Evolutionary conservation across 2,113 vertebrate genomes (phyloP).

Genomic region (Emydura subglobosa): DNA sequence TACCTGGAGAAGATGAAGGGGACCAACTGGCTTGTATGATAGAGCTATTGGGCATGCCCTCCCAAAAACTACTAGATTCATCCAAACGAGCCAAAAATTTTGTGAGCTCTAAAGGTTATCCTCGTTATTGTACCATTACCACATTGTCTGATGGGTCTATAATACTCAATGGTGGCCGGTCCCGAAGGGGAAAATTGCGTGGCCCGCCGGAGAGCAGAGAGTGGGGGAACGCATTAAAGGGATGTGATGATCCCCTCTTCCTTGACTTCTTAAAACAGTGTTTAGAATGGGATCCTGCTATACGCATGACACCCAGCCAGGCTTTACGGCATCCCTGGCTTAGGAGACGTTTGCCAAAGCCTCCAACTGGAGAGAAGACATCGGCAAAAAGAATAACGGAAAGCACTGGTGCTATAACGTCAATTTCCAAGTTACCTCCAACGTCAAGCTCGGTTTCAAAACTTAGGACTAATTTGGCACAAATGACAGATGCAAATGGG

Average conservation of each 20-base stretch:
- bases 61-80: conserved; percentile 92
- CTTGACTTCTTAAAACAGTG: conserved; percentile 98
- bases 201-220: conserved; percentile 94
- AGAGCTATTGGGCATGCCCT: conserved; percentile 94
- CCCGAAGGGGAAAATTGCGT: conserved; percentile 93
- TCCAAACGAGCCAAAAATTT: conserved; percentile 99
- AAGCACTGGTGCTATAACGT: conserved; percentile 89
- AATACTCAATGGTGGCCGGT: conserved; percentile 91
- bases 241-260: conserved; percentile 95
- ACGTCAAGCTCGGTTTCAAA: conserved; percentile 92
- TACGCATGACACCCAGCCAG: conserved; percentile 95
- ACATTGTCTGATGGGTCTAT: conserved; percentile 91
- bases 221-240: conserved; percentile 93
- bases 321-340: conserved; percentile 96
- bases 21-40: conserved; percentile 99
- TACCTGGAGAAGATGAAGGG: conserved; percentile 97
- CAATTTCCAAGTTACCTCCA: conserved; percentile 95
- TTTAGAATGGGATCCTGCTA: conserved; percentile 95
- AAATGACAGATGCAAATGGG: conserved; percentile 97
- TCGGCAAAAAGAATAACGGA: conserved; percentile 87
- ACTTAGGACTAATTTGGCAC: conserved; percentile 95
- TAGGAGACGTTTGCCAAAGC: conserved; percentile 93
- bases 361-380: conserved; percentile 89
- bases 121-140: conserved; percentile 95
- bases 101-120: conserved; percentile 97